phyloP scores from a whole-genome alignment of 1,140 invertebrate species.

The Mycetomoellerius zeteki region DNA sequence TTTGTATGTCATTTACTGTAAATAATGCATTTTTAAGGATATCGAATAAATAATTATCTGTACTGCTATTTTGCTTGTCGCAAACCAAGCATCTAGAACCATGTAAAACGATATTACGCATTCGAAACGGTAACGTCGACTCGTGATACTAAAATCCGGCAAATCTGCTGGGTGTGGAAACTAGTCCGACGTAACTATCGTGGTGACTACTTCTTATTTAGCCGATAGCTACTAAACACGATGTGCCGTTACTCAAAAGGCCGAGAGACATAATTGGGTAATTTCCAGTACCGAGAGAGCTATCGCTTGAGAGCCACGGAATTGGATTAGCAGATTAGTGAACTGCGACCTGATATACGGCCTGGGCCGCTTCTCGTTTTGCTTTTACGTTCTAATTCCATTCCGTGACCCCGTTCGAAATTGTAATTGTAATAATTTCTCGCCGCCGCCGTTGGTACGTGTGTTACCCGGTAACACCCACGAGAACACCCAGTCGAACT shows the following conservation, averaged over 20 bases:
- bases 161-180: conserved; percentile 1
- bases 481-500: conserved; percentile 10
- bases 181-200: conserved; percentile 39
- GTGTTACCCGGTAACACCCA: conserved; percentile 22
- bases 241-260: conserved; percentile 54
- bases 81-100: neutral
- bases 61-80: neutral
- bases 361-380: conserved; percentile 41
- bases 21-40: neutral
- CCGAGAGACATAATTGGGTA: conserved; percentile 62
- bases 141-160: conserved; percentile 16
- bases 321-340: conserved; percentile 71
- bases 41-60: neutral
- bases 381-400: conserved; percentile 70
- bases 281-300: conserved; percentile 53
- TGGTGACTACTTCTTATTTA: conserved; percentile 55
- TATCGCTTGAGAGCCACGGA: conserved; percentile 46
- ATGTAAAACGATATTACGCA: neutral
- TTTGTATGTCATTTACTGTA: neutral
- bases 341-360: conserved; percentile 59
- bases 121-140: neutral
- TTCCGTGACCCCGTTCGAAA: conserved; percentile 60
- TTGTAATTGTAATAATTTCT: conserved; percentile 71
- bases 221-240: conserved; percentile 37
- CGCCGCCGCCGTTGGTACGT: conserved; percentile 19